These are phyloP conservation scores for Monomorium pharaonis DNA, from an alignment of 1,140 invertebrate genomes.

Conservation along the genomic window DNA sequence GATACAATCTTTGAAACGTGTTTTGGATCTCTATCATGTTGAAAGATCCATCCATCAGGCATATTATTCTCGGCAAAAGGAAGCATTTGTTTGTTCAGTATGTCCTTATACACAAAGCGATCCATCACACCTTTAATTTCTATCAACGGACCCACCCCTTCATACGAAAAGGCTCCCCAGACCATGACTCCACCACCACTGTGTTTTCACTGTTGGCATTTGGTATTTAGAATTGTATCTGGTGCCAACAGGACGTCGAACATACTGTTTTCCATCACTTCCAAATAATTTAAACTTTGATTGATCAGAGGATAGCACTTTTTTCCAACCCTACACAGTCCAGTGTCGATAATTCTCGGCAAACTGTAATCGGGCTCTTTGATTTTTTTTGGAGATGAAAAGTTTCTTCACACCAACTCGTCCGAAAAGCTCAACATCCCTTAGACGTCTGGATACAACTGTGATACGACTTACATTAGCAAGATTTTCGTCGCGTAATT, in stretches of 20 bases:
- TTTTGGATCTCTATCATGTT: not conserved
- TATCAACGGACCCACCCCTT: slow-evolving; percentile 70
- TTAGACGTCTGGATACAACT: no score
- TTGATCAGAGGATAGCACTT: slow-evolving; percentile 65
- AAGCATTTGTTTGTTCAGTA: slow-evolving; percentile 11
- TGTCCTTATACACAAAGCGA: slow-evolving; percentile 1
- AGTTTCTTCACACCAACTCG: slow-evolving; percentile 55
- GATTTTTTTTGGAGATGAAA: slow-evolving; percentile 58
- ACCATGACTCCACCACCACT: slow-evolving; percentile 53
- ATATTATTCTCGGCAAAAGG: no score
- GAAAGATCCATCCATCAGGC: not conserved
- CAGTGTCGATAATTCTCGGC: slow-evolving; percentile 51
- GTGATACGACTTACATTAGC: no score
- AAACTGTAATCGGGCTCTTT: slow-evolving; percentile 65
- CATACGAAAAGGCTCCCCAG: slow-evolving; percentile 71
- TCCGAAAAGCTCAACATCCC: slow-evolving; percentile 52
- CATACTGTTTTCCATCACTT: slow-evolving; percentile 64
- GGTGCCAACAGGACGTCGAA: slow-evolving; percentile 2
- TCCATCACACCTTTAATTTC: slow-evolving; percentile 62
- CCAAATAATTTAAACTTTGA: slow-evolving; percentile 67
- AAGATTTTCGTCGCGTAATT: no score
- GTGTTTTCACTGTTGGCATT: slow-evolving; percentile 61
- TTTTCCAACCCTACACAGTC: slow-evolving; percentile 53
- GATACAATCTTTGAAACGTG: not conserved
- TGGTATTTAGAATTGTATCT: slow-evolving; percentile 62